Evolutionary conservation across 2,888 invertebrate genomes (phyloP), one percentile per base, ranked within the genome.

Genomic region (Drosophila merina): DNA sequence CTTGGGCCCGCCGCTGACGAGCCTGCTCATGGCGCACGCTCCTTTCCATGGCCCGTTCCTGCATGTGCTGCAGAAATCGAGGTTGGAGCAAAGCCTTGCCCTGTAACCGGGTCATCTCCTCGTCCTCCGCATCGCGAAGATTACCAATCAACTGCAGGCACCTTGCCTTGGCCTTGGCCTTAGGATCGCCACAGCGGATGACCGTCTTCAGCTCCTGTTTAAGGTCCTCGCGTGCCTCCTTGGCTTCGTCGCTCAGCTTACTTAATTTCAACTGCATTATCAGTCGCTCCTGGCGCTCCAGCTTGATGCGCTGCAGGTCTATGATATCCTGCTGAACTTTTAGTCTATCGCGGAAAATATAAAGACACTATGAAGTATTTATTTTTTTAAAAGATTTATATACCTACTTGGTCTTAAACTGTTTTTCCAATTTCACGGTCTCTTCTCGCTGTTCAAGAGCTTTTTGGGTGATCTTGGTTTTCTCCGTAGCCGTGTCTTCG

Each of bases 281-380:
- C n/a, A 95, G 88, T 79, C 94, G 93, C 76, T 94, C 94, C 89
- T 96, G 96, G 66, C 95, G 94, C 64, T 94, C 94, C 64, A 96
- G 89, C 91, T 95, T 95, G 1, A 93, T 91, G 88, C 94, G 95
- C 89, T 96, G 96, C 30, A 94, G 90, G 30, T 95, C 94, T 64
- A 96, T 96, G 45, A 96, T 95, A 75, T 94, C 93, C 87, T 94
- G 95, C 88, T 96, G 96, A 8, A 95, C 93, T 89, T 94, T 94
- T 69, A 94, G 94, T 78, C 95, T 94, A 74, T 5, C 10, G 14
- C 1, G 14, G n/a, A 2, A 14, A 10, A 1, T 2, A 31, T 6
- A 45, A n/a, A 14, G 0, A 30, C 9, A 0, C 45, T 1, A 20
- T 20, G 20, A n/a, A 8, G 6, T 0, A 8, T 6, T 1, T 26